phyloP scores from a whole-genome alignment of 2,797 vertebrate genomes.

The Bradypus variegatus region DNA sequence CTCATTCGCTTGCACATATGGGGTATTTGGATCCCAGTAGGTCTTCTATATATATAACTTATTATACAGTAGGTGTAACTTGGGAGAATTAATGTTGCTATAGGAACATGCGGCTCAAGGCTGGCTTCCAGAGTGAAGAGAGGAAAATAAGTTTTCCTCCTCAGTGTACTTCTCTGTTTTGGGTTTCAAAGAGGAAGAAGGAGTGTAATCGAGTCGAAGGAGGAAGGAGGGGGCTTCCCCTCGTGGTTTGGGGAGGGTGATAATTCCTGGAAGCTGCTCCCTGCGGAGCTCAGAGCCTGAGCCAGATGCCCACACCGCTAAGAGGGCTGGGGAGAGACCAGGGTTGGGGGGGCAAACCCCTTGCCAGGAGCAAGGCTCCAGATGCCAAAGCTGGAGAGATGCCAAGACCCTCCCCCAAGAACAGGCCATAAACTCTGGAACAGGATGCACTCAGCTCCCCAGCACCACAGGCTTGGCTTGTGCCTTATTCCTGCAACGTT shows the following conservation, averaged over 20 bases:
- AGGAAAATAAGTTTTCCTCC: slow-evolving; percentile 64
- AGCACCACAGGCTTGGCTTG: background rate
- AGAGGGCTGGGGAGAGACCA: background rate
- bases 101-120: slow-evolving; percentile 66
- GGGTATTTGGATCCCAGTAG: slow-evolving; percentile 62
- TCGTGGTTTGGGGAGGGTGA: slow-evolving; percentile 50
- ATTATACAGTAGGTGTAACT: slow-evolving; percentile 65
- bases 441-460: background rate
- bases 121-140: slow-evolving; percentile 59
- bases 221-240: slow-evolving; percentile 57
- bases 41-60: slow-evolving; percentile 65
- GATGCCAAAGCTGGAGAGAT: background rate
- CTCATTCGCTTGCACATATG: slow-evolving; percentile 59
- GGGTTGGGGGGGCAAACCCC: fast-evolving
- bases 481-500: background rate
- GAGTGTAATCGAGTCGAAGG: slow-evolving; percentile 46
- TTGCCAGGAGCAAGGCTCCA: background rate
- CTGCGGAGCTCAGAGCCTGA: background rate
- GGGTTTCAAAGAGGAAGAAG: slow-evolving; percentile 52
- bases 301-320: background rate
- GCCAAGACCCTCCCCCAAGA: background rate
- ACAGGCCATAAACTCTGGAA: background rate
- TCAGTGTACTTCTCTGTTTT: slow-evolving; percentile 56
- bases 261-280: slow-evolving; percentile 54
- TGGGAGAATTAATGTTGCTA: slow-evolving; percentile 66